Base-by-base conservation (phyloP, 2,797 vertebrate species). In the Schizopygopsis pylzovi region DNA sequence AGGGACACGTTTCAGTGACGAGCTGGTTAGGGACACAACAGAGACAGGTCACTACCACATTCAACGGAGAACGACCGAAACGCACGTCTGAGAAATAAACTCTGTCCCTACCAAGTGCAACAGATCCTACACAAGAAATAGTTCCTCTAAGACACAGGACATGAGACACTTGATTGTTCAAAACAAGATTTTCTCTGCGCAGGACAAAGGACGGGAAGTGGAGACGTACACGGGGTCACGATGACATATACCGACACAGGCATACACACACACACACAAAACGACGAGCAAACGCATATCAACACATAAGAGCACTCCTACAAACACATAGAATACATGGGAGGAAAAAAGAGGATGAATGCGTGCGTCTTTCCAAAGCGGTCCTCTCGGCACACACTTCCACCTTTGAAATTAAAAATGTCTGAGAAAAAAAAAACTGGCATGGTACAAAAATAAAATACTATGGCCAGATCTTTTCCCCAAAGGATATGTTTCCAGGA, bases 251-350 rank as follows among this genome's bases (percentile, higher is more conserved):
- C 85, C 84, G 86, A 90, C 89, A 79, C 90, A 85, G 90, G 88
- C 89, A 83, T 41, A 89, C 86, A 87, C 87, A n/a, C 88, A 88
- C 78, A 67, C 90, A 87, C 91, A 94, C 91, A 75, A 91, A 93
- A 93, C 22, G 56, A 86, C 84, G 70, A 87, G 85, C 75, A 79
- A 85, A 88, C 37, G 82, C 75, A 63, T 83, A 86, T 79, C 37
- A 22, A 81, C 80, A 85, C 87, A 85, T 82, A 94, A 94, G 94
- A 94, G 94, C 92, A 94, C 92, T 61, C 92, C 90, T 90, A 93
- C 91, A 88, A 93, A 95, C 92, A 95, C 92, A 56, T 90, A 94
- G 92, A 93, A 73, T 92, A 94, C 93, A 91, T 91, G 91, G 90
- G 92, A 90, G 87, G 88, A 33, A 92, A 95, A 93, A 86, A 76